Evolutionary conservation across 2,888 invertebrate species (phyloP), one percentile per base, ranked within the genome.

Genomic region (Parnassius apollo): DNA sequence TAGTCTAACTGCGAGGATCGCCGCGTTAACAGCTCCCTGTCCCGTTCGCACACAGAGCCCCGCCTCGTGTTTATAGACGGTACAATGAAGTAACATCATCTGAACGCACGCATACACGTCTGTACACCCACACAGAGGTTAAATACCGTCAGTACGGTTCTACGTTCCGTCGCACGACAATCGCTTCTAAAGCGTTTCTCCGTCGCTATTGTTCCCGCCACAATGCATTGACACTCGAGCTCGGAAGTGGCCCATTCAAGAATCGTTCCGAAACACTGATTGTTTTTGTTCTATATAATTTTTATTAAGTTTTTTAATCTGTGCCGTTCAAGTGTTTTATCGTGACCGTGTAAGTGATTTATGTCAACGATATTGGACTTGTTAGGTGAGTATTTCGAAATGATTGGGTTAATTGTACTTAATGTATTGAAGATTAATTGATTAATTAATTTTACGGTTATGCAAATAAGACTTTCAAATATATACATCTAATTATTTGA

Each of bases 1-100:
- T 91, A 92, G 92, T 92, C 87, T 89, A 88, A 91, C 90, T 88
- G 90, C 85, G 89, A 87, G 87, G 84, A 89, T 85, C 86, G 91
- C 75, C 85, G 89, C 87, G 90, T 86, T 85, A 88, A 87, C 90
- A 88, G 83, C 79, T 81, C 81, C 80, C 78, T 78, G 80, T 84
- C 83, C 75, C 78, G 63, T 77, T 83, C 83, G 76, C 85, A 78
- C 86, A 75, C 76, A 79, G 81, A 59, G 59, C 70, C 61, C 64
- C 18, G 50, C 59, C 46, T 50, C 60, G 59, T 18, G 53, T 25
- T 45, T 42, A 57, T 51, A 61, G 45, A 22, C 75, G 58, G 70
- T 74, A 70, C 71, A 65, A 59, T 54, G 58, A 59, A 57, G 55
- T 42, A 65, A 68, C 69, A 74, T 72, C 69, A 74, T 75, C 63